Base-by-base conservation (phyloP, 1,140 invertebrate species). In the Chrysomallon squamiferum region DNA sequence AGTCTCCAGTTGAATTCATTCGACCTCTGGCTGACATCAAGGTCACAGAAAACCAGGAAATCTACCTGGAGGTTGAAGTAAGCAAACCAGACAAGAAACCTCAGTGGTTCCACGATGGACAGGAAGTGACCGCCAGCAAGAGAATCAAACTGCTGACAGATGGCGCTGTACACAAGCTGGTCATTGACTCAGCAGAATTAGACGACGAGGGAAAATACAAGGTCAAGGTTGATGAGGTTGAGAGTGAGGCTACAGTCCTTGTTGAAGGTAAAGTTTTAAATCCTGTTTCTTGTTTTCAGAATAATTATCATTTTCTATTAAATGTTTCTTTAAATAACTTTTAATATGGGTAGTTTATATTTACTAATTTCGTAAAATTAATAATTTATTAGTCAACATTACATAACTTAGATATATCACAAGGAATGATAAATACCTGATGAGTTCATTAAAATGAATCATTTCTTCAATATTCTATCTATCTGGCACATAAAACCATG, bases 81-180 rank as follows among this genome's bases (percentile, higher is more conserved):
- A 79, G 96, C 95, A n/a, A 93, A 91, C 65, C 96, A 94, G 18
- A 74, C 45, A 73, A 74, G 43, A 69, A 75, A 20, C 90, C 97
- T 65, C 90, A 92, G 73, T 99, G 97, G 97, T 90, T 89, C 15
- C 93, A 93, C 79, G 91, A 94, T 76, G 89, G 89, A 11, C 85
- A 90, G 52, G 88, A 88, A 67, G 64, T 81, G 47, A 57, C 60
- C 13, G 69, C 74, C 54, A 75, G 73, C 41, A 89, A 94, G 73
- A 97, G 97, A 94, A 85, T 96, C 73, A 92, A 90, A 78, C 97
- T 98, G 82, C 94, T 93, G 25, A 88, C 94, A 9, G 95, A 98
- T 85, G 67, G 90, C 89, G 60, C 86, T 84, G 68, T 90, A 91
- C 69, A 87, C 84, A 65, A 91, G 25, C 65, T 73, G 30, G 47